These are phyloP conservation scores for Saimiri boliviensis DNA, from an alignment of 2,113 vertebrate genomes.

Conservation along the genomic window DNA sequence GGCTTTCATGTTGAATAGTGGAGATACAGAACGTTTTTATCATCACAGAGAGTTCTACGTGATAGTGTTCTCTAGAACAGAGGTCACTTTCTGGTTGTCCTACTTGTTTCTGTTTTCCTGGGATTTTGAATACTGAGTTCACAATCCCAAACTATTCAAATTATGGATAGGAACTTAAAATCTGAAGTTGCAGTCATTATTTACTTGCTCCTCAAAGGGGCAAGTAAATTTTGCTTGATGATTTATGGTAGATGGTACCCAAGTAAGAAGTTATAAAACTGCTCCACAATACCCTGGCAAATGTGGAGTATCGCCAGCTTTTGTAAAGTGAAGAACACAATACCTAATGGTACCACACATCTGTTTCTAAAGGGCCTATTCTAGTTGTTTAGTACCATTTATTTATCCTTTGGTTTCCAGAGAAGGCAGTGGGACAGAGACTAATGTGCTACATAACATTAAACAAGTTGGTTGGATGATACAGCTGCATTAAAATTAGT, in stretches of 20 bases:
- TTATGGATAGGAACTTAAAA: conserved; percentile 14
- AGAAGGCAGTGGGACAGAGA: background rate
- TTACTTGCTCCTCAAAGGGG: conserved; percentile 30
- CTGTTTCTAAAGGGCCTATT: background rate
- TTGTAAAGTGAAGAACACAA: background rate
- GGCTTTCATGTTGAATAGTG: background rate
- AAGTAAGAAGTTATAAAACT: background rate
- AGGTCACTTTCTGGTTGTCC: background rate
- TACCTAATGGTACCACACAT: background rate
- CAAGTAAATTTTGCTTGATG: conserved; percentile 37
- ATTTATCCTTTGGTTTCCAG: background rate
- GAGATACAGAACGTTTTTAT: background rate
- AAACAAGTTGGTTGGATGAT: conserved; percentile 33
- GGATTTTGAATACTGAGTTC: background rate
- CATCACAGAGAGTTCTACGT: background rate
- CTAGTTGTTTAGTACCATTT: background rate
- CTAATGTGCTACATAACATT: background rate
- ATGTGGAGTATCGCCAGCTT: background rate
- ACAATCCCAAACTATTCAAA: conserved; percentile 7
- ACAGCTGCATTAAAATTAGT: conserved; percentile 60
- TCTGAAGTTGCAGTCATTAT: background rate
- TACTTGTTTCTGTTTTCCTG: background rate
- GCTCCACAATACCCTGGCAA: background rate
- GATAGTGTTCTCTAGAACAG: background rate
- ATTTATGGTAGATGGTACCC: background rate